Conservation (phyloP, 2,797 vertebrate genomes). For the Brachymystax lenok region DNA sequence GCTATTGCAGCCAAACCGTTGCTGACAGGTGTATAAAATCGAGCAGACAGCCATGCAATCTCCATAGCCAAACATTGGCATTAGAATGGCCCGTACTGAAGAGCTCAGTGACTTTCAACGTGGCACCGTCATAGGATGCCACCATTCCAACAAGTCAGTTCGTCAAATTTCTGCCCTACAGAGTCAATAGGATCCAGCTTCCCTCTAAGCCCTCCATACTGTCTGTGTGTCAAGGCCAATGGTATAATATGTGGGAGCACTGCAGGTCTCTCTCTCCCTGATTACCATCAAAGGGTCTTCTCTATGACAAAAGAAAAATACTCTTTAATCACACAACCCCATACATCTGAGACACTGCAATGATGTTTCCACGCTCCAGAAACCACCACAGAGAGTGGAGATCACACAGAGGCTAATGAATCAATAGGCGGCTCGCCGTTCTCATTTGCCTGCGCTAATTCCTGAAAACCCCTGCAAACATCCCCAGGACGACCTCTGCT, state of each 20-base stretch:
- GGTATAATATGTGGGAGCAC: no score
- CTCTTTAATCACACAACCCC: conserved; percentile 43
- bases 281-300: conserved; percentile 29
- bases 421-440: conserved; percentile 40
- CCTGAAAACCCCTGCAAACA: conserved; percentile 44
- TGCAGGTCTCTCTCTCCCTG: conserved; percentile 18
- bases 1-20: no score
- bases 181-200: neutral
- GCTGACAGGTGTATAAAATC: no score
- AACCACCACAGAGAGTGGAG: conserved; percentile 35
- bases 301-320: conserved; percentile 40
- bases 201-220: neutral
- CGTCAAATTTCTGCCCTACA: neutral
- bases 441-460: conserved; percentile 47
- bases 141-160: neutral
- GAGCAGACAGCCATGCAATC: no score
- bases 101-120: no score
- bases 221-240: no score
- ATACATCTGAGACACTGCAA: conserved; percentile 38
- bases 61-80: no score
- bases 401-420: conserved; percentile 32
- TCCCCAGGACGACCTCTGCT: conserved; percentile 14
- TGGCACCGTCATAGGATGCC: no score
- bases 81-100: no score
- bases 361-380: conserved; percentile 42